A percentile compares a stretch with the other conserved stretches of the same genome.
phyloP scores from a whole-genome alignment of 1,140 invertebrate species.

The Sarcophaga bullata region DNA sequence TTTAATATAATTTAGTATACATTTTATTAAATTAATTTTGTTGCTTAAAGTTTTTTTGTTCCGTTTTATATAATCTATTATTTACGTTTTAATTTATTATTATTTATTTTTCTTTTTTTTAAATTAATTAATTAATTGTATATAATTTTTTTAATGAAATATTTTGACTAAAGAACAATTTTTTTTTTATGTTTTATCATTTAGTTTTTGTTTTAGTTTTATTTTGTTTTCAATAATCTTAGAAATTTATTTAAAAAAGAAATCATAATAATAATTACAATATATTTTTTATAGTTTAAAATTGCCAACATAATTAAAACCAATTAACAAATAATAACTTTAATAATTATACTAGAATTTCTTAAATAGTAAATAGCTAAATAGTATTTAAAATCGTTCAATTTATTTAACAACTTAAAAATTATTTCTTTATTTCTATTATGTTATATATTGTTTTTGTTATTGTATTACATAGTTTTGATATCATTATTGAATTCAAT shows the following conservation, averaged over 20 bases:
- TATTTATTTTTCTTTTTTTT: not conserved
- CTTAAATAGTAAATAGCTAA: not conserved
- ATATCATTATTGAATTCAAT: not conserved
- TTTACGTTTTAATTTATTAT: slow-evolving; percentile 4
- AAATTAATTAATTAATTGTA: not conserved
- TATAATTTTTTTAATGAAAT: slow-evolving; percentile 29
- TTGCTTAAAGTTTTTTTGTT: not conserved
- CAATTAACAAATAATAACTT: slow-evolving; percentile 15
- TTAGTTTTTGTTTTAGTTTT: not conserved
- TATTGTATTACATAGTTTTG: not conserved
- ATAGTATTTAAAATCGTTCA: too few species aligned
- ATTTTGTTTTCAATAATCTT: not conserved
- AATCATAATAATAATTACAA: not conserved
- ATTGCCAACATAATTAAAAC: slow-evolving; percentile 25
- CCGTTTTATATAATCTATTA: not conserved
- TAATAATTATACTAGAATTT: slow-evolving; percentile 4
- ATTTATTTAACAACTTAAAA: not conserved
- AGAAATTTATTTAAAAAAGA: slow-evolving; percentile 23
- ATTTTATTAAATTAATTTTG: not conserved
- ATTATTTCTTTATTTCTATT: not conserved
- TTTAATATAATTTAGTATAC: too few species aligned
- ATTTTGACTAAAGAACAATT: slow-evolving; percentile 38
- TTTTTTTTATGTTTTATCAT: slow-evolving; percentile 2
- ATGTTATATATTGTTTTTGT: not conserved
- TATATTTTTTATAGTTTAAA: not conserved